These are phyloP conservation scores for Haliclystus octoradiatus DNA, from an alignment of 30 jellyfish, hydroid and myxozoan genomes.

Conservation along the genomic window DNA sequence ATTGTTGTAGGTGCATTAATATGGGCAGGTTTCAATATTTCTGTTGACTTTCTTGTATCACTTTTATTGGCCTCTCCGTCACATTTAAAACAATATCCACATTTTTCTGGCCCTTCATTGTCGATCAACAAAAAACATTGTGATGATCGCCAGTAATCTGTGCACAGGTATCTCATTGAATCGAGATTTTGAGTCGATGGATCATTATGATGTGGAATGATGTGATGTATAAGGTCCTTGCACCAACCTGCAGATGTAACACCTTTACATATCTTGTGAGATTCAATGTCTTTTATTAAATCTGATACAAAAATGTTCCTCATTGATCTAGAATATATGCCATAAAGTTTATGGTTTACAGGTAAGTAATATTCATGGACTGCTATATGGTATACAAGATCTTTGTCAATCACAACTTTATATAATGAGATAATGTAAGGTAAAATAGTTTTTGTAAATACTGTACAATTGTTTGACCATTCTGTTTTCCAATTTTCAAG, in stretches of 20 bases:
- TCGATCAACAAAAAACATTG: conserved; percentile 1
- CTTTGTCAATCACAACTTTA: background rate
- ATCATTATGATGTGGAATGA: conserved; percentile 6
- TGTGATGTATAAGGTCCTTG: conserved; percentile 4
- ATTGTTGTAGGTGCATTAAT: conserved; percentile 13
- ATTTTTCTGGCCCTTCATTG: background rate
- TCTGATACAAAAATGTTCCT: conserved; percentile 2
- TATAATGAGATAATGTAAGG: background rate
- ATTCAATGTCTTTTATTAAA: conserved; percentile 1
- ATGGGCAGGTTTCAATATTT: conserved; percentile 5
- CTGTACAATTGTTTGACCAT: background rate
- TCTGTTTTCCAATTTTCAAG: background rate
- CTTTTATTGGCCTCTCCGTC: background rate
- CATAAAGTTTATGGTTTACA: background rate
- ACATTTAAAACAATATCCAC: background rate
- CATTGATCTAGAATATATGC: background rate
- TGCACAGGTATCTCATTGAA: background rate
- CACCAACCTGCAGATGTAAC: background rate
- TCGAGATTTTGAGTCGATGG: background rate
- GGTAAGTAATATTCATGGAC: background rate
- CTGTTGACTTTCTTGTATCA: background rate
- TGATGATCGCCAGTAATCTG: conserved; percentile 1
- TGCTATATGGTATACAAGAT: background rate
- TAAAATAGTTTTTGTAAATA: background rate
- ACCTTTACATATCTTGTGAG: background rate